Base-by-base conservation (phyloP, 2,888 invertebrate species). In the Ennomos quercinarius region DNA sequence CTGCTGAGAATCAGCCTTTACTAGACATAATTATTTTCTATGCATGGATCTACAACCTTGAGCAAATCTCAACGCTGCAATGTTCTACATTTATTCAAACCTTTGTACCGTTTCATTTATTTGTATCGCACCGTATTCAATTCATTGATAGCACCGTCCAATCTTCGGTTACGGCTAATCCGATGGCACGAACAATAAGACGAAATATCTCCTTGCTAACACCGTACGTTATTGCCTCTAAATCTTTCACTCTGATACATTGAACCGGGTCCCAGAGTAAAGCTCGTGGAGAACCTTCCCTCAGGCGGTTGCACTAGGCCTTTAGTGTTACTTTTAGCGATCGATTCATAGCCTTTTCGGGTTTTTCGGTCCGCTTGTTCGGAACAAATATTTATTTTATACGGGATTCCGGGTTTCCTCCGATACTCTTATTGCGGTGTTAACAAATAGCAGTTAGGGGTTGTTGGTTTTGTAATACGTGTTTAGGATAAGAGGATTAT, bases 171-270 rank as follows among this genome's bases (percentile, higher is more conserved):
- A 42, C 79, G 71, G 80, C 86, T 89, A 89, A 91, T 90, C 89
- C 86, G 86, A 87, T 85, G 81, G 79, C 76, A 77, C 86, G 84
- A 84, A 91, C 91, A 89, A 91, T 87, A 82, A 80, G 83, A 81
- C 80, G 77, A 80, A 79, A 87, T 85, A 80, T 86, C 82, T 83
- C 72, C 73, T 74, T 76, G 86, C 81, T 76, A 78, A 86, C 85
- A 83, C 83, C 78, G 79, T 76, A 77, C 88, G 83, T 89, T 91
- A 91, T 91, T 91, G 91, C 89, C 91, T 82, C 87, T 91, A 91
- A 91, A 91, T 91, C 90, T 91, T 89, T 83, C 87, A 84, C 61
- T 45, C 61, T 46, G 67, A 63, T 69, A 65, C 63, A 65, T 64
- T 61, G 57, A 54, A 39, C 37, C 11, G 47, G 47, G 53, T 45